Base-by-base conservation (phyloP, 2,113 vertebrate species). In the Pollimyrus isidori region DNA sequence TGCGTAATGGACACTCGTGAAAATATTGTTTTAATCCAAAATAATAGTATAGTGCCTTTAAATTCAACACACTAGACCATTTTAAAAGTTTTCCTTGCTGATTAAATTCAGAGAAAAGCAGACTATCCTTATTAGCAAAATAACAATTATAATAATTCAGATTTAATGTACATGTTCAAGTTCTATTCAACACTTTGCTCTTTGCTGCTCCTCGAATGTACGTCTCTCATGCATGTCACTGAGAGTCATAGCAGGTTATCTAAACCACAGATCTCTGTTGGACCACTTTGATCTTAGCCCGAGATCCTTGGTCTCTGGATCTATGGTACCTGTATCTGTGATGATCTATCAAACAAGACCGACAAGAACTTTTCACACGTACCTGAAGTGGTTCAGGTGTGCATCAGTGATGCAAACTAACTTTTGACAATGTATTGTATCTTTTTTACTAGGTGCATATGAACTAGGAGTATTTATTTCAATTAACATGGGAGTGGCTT, bases 11-110 rank as follows among this genome's bases (percentile, higher is more conserved):
- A 91, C 92, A 93, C 93, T 87, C 26, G 92, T 94, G 94, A 91
- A 95, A 95, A 94, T 94, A 95, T 94, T 96, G 96, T 96, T 96
- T 98, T 7, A 35, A 42, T 80, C 73, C 73, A 39, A 69, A 69
- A 30, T 30, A 13, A 69, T 69, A 69, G 62, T 42, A 42, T 93
- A 98, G 98, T 99, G 98, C 98, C 98, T 99, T 99, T 97, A 96
- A 96, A 95, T 96, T 92, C 96, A 94, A 95, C 93, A 95, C 95
- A 96, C 95, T 93, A 95, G 96, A 39, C 96, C 88, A 95, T 96
- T 53, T 95, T 96, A 97, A 97, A 98, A 98, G 97, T 97, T 98
- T 98, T 96, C 93, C 42, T 91, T 93, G 92, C 91, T 91, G 92
- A 73, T 76, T 46, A 88, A 89, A 92, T 91, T 91, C 91, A 92